Base-by-base conservation (phyloP, 2,797 vertebrate genomes). In the Pseudocheirus occidentalis region DNA sequence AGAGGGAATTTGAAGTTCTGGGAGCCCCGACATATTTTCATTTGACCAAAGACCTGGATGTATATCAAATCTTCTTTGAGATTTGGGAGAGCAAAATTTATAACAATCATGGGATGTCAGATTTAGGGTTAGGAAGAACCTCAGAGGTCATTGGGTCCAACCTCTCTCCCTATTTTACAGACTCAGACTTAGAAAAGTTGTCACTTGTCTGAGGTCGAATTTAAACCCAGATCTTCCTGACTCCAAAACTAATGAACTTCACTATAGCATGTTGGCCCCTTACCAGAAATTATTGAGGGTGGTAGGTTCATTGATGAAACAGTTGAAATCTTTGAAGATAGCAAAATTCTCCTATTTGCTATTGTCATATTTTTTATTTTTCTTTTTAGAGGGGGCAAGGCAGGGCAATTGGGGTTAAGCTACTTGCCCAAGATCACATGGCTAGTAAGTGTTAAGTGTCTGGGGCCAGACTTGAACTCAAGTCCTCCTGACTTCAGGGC, bases 21-120 rank as follows among this genome's bases (percentile, higher is more conserved):
- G 4, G 94, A 91, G 54, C 21, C 46, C 91, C 56, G 29, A 14
- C 11, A 29, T 94, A 87, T 73, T 96, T 97, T 91, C 55, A 56
- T 57, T 55, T 93, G 55, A 55, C 5, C 5, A 92, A 27, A 94
- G 94, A 92, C 46, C 58, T 91, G 53, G 56, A 66, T 55, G 24
- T 0, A n/a, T 13, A 40, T 4, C 50, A 66, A 91, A 73, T n/a
- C 16, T 28, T 93, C 55, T 93, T n/a, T 94, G 54, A 90, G 40
- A 1, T 21, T 28, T 53, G 31, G 55, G n/a, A 58, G 21, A 91
- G 21, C 18, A 21, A 40, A 40, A 73, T 73, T 40, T 40, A 73
- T 40, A 40, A n/a, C n/a, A 73, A 40, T 73, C 16, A 40, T 40
- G n/a, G 18, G 5, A 73, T 73, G 5, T 40, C n/a, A 10, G 18